Evolutionary conservation across 2,888 invertebrate species (phyloP), one percentile per base, ranked within the genome.

Genomic region (Nemotelus nigrinus): DNA sequence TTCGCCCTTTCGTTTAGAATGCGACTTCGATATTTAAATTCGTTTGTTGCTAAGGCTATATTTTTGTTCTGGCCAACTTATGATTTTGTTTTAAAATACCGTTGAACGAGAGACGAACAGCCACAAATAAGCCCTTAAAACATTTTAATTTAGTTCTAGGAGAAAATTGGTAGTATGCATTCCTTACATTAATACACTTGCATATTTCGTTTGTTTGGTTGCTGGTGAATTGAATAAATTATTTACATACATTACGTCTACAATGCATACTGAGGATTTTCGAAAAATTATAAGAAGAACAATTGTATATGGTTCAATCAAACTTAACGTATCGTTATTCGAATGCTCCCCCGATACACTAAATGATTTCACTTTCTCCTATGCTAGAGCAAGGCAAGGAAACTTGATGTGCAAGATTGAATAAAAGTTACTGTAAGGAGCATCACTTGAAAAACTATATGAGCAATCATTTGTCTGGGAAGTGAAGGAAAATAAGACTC

Each of bases 401-500:
- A 10, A 63, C 43, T 41, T 63, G 10, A 43, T 1, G 63, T 39
- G 43, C 7, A 43, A 63, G 43, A 63, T 41, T 2, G 25, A n/a
- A 7, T 63, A 47, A 74, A 48, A n/a, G 5, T 63, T 47, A 41
- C 47, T 43, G 47, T 41, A 48, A 48, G 74, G 39, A 74, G 63
- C 47, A 74, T 63, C 74, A 60, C 74, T 74, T 74, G 60, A 74
- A 74, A 74, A 63, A 74, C 47, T 47, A 74, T 74, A 63, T 74
- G 74, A 50, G 74, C 63, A 74, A 74, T 74, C 74, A 74, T 74
- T 74, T 74, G 74, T 74, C 74, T 74, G 58, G 72, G 10, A 47
- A 63, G 63, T n/a, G 10, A 57, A 57, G 53, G 63, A 57, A 74
- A 74, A 8, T 47, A 74, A 74, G 74, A 25, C 45, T 58, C 45